Percentiles rank a stretch among this genome's conserved stretches.
phyloP scores from a whole-genome alignment of 2,888 invertebrate species.

The Hemithea aestivaria region DNA sequence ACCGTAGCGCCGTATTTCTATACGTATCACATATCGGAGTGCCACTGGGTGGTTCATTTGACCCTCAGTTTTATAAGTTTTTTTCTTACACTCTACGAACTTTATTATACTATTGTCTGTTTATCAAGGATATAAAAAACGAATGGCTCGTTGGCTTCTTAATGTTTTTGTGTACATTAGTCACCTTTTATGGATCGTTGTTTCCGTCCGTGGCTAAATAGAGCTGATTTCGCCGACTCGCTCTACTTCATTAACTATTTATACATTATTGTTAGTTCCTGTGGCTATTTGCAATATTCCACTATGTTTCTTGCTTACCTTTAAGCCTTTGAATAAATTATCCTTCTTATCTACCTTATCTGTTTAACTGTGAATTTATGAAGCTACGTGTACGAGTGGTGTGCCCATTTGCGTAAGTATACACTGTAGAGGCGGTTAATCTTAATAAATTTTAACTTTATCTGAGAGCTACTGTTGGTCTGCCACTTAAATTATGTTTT shows the following conservation, averaged over 20 bases:
- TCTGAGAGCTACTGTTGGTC: constrained; percentile 1
- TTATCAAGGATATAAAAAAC: constrained; percentile 11
- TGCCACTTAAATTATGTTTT: background rate
- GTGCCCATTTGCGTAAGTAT: constrained; percentile 10
- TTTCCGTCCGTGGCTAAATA: constrained; percentile 21
- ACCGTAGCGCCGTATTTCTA: too few species aligned
- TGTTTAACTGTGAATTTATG: constrained; percentile 24
- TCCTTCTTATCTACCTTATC: constrained; percentile 27
- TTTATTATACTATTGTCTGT: constrained; percentile 1
- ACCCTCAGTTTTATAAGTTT: too few species aligned
- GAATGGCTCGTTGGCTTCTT: constrained; percentile 19
- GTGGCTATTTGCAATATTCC: constrained; percentile 15
- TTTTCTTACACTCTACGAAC: background rate
- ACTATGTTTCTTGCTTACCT: constrained; percentile 8
- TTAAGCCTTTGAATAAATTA: constrained; percentile 19
- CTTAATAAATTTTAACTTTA: constrained; percentile 12
- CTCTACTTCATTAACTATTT: constrained; percentile 8
- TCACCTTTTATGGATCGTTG: constrained; percentile 19
- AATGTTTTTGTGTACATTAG: constrained; percentile 24
- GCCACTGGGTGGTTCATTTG: too few species aligned
- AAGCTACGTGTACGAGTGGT: constrained; percentile 6
- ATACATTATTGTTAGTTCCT: constrained; percentile 5
- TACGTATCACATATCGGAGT: too few species aligned
- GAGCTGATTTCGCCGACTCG: constrained; percentile 17
- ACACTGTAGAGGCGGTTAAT: constrained; percentile 7